phyloP scores from a whole-genome alignment of 2,797 vertebrate genomes.

The Gymnoscopelus microlampas region DNA sequence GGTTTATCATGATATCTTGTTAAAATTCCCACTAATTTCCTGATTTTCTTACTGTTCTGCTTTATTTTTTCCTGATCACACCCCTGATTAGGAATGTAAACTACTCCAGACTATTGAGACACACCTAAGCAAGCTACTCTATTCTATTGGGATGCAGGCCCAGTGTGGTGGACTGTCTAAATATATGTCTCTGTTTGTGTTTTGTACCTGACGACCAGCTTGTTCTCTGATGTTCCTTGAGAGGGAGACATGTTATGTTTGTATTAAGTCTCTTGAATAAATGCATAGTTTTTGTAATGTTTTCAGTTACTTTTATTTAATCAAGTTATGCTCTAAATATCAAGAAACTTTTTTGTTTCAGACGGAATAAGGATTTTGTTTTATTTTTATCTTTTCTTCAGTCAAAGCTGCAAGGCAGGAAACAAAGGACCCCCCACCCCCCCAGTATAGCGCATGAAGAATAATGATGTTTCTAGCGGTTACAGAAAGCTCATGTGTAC shows the following conservation, averaged over 20 bases:
- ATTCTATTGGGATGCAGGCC: conserved; percentile 17
- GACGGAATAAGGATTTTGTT: too few relatives aligned
- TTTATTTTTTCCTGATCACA: neutral
- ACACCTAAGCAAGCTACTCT: neutral
- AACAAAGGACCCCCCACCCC: too few relatives aligned
- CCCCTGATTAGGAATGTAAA: neutral
- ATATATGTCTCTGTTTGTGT: conserved; percentile 49
- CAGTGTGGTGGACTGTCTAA: conserved; percentile 7
- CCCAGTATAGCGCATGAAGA: too few relatives aligned
- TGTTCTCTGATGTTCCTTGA: conserved; percentile 38
- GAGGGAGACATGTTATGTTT: conserved; percentile 53
- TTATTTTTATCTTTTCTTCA: too few relatives aligned
- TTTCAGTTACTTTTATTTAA: too few relatives aligned
- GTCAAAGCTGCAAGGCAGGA: too few relatives aligned
- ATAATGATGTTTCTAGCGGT: too few relatives aligned
- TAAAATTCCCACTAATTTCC: neutral
- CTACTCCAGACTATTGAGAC: conserved; percentile 11
- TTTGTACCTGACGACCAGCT: conserved; percentile 63
- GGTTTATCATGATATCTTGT: too few relatives aligned
- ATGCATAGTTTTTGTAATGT: conserved; percentile 76
- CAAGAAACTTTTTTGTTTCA: too few relatives aligned
- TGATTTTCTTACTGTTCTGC: neutral
- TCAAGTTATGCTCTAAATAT: too few relatives aligned
- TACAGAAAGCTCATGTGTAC: too few relatives aligned
- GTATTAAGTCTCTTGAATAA: conserved; percentile 75